phyloP scores from a whole-genome alignment of 1,140 invertebrate genomes.

The Hylaeus anthracinus region DNA sequence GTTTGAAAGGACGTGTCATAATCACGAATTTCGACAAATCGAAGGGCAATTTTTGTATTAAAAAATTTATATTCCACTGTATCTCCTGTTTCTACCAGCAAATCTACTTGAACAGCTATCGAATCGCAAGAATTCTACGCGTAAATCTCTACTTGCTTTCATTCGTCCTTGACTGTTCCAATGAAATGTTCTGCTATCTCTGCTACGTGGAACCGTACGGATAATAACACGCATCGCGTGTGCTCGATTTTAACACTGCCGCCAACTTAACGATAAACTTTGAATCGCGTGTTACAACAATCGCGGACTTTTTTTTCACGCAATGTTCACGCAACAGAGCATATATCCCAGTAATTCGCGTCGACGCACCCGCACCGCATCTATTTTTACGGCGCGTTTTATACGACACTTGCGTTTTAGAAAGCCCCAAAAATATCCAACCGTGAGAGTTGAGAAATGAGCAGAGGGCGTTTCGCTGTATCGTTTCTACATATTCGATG shows the following conservation, averaged over 20 bases:
- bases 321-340: too few relatives aligned
- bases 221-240: not conserved
- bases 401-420: not conserved
- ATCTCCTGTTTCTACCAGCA: too few relatives aligned
- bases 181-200: not conserved
- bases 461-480: not conserved
- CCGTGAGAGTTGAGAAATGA: not conserved
- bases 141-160: too few relatives aligned
- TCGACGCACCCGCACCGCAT: not conserved
- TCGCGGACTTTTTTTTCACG: not conserved
- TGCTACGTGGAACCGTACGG: too few relatives aligned
- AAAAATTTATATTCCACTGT: too few relatives aligned
- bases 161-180: not conserved
- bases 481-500: constrained; percentile 18
- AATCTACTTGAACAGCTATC: too few relatives aligned
- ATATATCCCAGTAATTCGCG: not conserved
- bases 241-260: not conserved
- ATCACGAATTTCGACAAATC: constrained; percentile 40
- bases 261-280: not conserved
- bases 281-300: not conserved
- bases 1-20: constrained; percentile 9
- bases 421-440: not conserved
- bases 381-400: not conserved
- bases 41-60: not conserved
- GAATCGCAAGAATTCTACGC: too few relatives aligned